phyloP scores from a whole-genome alignment of 37 sponge, comb jelly and placozoan species.

The Chondrosia reniformis region DNA sequence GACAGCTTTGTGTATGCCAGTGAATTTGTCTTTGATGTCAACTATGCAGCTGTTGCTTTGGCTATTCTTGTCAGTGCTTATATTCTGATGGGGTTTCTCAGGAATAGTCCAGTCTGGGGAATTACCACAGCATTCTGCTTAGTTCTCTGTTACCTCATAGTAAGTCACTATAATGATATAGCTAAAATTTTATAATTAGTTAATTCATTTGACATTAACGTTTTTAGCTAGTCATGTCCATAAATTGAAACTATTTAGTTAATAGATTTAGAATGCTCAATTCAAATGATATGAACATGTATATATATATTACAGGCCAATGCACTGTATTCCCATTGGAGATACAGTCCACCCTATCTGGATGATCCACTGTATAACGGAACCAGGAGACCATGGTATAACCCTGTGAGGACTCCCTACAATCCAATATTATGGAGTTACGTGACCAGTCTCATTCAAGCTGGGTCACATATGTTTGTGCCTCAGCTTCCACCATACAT shows the following conservation, averaged over 20 bases:
- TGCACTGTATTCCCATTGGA: too few species aligned
- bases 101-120: slow-evolving; percentile 1
- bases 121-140: slow-evolving; percentile 6
- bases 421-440: slow-evolving; percentile 24
- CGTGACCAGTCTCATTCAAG: neutral
- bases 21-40: neutral
- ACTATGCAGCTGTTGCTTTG: neutral
- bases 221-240: too few species aligned
- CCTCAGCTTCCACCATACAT: slow-evolving; percentile 21
- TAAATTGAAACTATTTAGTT: too few species aligned
- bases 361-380: too few species aligned
- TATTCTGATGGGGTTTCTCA: neutral
- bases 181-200: too few species aligned
- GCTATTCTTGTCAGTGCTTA: neutral
- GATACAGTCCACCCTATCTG: too few species aligned
- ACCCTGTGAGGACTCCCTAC: neutral
- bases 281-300: too few species aligned
- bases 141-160: too few species aligned
- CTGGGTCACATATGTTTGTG: slow-evolving; percentile 4
- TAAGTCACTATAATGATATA: too few species aligned
- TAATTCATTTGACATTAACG: too few species aligned
- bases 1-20: neutral
- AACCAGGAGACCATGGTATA: neutral
- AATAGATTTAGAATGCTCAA: too few species aligned
- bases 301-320: too few species aligned